A percentile compares a stretch with the other conserved stretches of the same genome.
Evolutionary conservation across 2,888 invertebrate species (phyloP).

Genomic region (Schizaphis graminum): DNA sequence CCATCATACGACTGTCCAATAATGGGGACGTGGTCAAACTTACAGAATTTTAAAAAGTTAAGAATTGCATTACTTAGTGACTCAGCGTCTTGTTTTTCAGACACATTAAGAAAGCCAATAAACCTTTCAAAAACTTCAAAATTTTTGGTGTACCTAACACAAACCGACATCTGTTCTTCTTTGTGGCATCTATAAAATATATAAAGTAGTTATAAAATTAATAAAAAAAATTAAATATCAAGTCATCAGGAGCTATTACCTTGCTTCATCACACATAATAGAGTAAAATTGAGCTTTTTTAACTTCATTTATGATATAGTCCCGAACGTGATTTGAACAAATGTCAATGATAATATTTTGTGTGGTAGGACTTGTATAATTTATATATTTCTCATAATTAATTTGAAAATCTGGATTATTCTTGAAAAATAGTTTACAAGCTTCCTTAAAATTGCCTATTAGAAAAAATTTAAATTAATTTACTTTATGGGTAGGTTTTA

Average conservation of each 20-base stretch:
- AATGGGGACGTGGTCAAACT: background rate
- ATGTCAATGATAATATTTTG: background rate
- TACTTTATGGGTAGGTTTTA: too few species aligned
- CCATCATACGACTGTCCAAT: background rate
- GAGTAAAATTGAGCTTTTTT: background rate
- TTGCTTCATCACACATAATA: too few species aligned
- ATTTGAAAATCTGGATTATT: background rate
- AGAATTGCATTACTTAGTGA: background rate
- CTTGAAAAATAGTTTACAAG: background rate
- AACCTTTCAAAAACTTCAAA: background rate
- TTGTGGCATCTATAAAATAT: conserved; percentile 15
- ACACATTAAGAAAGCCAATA: background rate
- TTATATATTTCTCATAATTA: background rate
- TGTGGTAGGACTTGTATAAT: background rate
- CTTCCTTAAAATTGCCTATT: background rate
- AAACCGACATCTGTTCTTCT: background rate
- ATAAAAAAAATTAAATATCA: too few species aligned
- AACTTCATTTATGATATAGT: background rate
- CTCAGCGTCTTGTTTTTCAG: background rate
- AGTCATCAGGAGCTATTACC: background rate
- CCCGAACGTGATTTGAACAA: background rate
- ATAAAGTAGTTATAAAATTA: background rate
- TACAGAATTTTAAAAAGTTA: background rate
- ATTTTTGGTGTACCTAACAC: background rate
- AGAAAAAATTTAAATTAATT: background rate